Percentiles rank a stretch among this genome's conserved stretches.
Evolutionary conservation across 1,140 invertebrate species (phyloP).

Genomic region (Alviniconcha marisindica): DNA sequence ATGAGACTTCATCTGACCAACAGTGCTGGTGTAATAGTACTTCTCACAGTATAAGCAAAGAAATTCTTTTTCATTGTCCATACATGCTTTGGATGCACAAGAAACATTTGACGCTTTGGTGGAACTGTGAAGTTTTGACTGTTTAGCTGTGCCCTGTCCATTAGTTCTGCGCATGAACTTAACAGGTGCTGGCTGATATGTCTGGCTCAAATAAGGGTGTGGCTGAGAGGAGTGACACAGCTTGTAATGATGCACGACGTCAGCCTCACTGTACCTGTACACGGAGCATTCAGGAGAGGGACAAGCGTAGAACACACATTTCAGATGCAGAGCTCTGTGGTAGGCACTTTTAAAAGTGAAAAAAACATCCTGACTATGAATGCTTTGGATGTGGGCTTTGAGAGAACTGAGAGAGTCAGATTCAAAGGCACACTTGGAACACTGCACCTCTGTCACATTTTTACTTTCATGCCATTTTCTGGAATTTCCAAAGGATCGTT

Average conservation of each 20-base stretch:
- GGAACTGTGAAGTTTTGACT: background rate
- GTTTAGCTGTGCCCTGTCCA: background rate
- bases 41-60: slow-evolving; percentile 12
- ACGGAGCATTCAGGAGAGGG: background rate
- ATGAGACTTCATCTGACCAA: slow-evolving; percentile 23
- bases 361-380: background rate
- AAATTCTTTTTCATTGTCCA: background rate
- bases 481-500: background rate
- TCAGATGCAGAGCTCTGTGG: background rate
- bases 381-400: background rate
- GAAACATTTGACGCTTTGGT: background rate
- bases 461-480: background rate
- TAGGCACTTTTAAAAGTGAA: slow-evolving; percentile 7
- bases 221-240: background rate
- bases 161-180: background rate
- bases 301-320: slow-evolving; percentile 16
- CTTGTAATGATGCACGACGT: slow-evolving; percentile 20
- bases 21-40: background rate
- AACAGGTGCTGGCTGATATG: background rate
- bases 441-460: slow-evolving; percentile 21
- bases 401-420: background rate
- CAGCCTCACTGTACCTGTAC: background rate
- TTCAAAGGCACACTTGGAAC: slow-evolving; percentile 11
- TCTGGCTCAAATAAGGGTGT: background rate
- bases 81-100: background rate